Conservation (phyloP, 35 echinoderm and acorn worm species). For the Ophioderma brevispina region DNA sequence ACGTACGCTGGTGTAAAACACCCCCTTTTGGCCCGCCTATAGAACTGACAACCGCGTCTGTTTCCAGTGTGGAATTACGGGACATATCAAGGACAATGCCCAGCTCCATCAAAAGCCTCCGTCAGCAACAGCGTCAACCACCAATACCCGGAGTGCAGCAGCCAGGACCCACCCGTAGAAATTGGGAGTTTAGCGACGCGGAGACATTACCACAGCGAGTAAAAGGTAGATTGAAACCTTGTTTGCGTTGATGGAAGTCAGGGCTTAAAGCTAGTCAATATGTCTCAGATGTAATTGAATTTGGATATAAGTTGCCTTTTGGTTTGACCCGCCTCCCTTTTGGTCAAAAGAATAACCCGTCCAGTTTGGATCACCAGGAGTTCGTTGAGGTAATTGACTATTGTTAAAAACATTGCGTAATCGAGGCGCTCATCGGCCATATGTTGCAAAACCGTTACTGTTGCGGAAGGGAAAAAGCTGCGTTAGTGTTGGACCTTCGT, state of each 20-base stretch:
- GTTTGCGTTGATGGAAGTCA: constrained; percentile 19
- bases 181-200: constrained; percentile 10
- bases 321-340: constrained; percentile 2
- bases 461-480: constrained; percentile 41
- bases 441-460: constrained; percentile 31
- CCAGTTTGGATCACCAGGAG: neutral
- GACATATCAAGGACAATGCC: constrained; percentile 14
- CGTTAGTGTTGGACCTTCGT: constrained; percentile 27
- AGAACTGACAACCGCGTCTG: constrained; percentile 31
- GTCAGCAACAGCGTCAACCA: neutral
- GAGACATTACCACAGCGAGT: neutral
- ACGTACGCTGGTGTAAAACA: no score
- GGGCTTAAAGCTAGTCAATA: neutral
- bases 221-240: constrained; percentile 49
- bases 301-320: constrained; percentile 24
- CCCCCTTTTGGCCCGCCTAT: no score
- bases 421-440: neutral
- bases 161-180: constrained; percentile 8
- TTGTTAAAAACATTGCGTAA: constrained; percentile 7
- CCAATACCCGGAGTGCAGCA: neutral
- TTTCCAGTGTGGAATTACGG: constrained; percentile 34
- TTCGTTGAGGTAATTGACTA: constrained; percentile 12
- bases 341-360: neutral
- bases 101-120: neutral
- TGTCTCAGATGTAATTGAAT: neutral